Evolutionary conservation across 2,113 vertebrate genomes (phyloP).

Genomic region (Hemiscyllium ocellatum): DNA sequence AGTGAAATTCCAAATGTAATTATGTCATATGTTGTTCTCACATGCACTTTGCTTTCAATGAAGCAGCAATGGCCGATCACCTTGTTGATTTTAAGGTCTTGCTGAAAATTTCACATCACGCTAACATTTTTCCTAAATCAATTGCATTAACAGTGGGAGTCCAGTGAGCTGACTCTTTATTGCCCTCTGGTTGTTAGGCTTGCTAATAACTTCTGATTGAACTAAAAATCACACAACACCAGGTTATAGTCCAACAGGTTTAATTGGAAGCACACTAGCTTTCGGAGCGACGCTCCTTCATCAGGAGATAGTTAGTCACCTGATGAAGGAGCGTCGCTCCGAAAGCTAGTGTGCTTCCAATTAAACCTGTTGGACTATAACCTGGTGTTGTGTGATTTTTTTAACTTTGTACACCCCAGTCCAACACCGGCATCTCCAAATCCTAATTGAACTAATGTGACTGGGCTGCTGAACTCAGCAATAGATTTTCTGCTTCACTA

Average conservation of each 20-base stretch:
- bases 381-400: no score
- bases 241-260: no score
- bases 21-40: neutral
- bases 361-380: no score
- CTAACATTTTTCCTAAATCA: neutral
- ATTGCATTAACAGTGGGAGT: neutral
- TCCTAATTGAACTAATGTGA: neutral
- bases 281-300: no score
- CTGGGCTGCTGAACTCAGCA: neutral
- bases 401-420: no score
- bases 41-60: neutral
- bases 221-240: no score
- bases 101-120: neutral
- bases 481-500: neutral
- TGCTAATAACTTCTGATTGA: neutral
- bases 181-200: neutral
- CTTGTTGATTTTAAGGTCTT: neutral
- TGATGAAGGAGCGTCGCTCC: no score
- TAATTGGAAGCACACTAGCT: no score
- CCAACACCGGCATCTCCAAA: no score
- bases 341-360: no score
- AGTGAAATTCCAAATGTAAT: neutral
- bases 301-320: no score
- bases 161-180: neutral
- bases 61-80: neutral